Conservation (phyloP, 2,888 invertebrate species). For the Melieria picta region DNA sequence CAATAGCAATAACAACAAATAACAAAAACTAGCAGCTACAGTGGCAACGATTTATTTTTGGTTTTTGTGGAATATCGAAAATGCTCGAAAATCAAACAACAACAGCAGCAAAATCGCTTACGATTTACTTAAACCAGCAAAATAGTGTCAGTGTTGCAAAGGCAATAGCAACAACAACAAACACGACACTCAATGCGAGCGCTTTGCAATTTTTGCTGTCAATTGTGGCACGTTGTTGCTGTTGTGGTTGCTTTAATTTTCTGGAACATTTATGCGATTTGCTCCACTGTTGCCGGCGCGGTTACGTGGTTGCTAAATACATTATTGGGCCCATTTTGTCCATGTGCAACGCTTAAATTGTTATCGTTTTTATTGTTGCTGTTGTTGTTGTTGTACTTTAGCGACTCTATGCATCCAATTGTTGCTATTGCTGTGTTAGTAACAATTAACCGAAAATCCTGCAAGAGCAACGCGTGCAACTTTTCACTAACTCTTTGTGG, state of each 20-base stretch:
- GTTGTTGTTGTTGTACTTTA: not conserved
- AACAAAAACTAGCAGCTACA: not conserved
- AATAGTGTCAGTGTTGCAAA: constrained; percentile 25
- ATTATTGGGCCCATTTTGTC: no score
- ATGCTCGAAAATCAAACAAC: no score
- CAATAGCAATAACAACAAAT: constrained; percentile 7
- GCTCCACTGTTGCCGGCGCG: not conserved
- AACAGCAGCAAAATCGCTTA: constrained; percentile 39
- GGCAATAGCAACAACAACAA: constrained; percentile 1
- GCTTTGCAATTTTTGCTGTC: not conserved
- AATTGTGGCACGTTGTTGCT: not conserved
- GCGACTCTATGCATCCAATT: not conserved
- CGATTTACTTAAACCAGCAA: constrained; percentile 42
- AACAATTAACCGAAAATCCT: constrained; percentile 15
- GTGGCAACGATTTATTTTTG: not conserved
- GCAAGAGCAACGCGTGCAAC: constrained; percentile 7
- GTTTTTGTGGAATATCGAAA: no score
- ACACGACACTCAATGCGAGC: not conserved
- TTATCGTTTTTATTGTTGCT: not conserved
- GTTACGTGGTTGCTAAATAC: no score
- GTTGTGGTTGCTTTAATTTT: constrained; percentile 22
- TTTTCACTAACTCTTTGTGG: constrained; percentile 11
- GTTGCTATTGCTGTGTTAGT: constrained; percentile 5
- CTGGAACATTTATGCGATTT: constrained; percentile 10
- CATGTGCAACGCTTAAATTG: no score